These are phyloP conservation scores for Actinia tenebrosa DNA, from an alignment of 64 coral and sea anemone species.

Conservation along the genomic window DNA sequence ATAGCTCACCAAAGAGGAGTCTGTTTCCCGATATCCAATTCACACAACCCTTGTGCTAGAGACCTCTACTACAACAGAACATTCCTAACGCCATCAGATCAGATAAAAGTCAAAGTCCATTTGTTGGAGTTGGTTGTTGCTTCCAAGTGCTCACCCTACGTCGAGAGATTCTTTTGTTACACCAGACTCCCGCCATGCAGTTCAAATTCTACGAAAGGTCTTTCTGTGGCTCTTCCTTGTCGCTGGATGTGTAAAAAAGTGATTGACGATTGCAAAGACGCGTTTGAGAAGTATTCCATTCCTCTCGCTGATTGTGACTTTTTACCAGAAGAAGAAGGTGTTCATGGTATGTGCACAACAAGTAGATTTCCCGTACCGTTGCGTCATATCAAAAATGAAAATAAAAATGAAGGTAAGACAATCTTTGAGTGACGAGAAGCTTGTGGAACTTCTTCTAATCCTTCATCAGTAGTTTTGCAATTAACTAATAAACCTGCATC, in stretches of 20 bases:
- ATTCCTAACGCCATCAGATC: constrained; percentile 35
- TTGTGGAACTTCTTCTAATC: too few relatives aligned
- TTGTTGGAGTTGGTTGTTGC: not conserved
- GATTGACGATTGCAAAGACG: constrained; percentile 29
- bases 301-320: constrained; percentile 38
- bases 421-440: not conserved
- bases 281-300: not conserved
- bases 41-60: constrained; percentile 3
- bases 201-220: constrained; percentile 7
- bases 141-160: constrained; percentile 47
- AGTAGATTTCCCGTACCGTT: constrained; percentile 40
- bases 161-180: constrained; percentile 51
- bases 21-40: constrained; percentile 25
- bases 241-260: constrained; percentile 52
- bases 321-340: constrained; percentile 24
- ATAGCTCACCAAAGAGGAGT: constrained; percentile 22
- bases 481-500: too few relatives aligned
- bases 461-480: not conserved
- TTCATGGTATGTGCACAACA: constrained; percentile 45
- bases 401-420: not conserved
- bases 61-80: constrained; percentile 52
- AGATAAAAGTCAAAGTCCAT: not conserved
- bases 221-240: constrained; percentile 52
- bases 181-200: constrained; percentile 45
- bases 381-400: constrained; percentile 8